These are phyloP conservation scores for Pseudocheirus occidentalis DNA, from an alignment of 2,797 vertebrate species.

Conservation along the genomic window DNA sequence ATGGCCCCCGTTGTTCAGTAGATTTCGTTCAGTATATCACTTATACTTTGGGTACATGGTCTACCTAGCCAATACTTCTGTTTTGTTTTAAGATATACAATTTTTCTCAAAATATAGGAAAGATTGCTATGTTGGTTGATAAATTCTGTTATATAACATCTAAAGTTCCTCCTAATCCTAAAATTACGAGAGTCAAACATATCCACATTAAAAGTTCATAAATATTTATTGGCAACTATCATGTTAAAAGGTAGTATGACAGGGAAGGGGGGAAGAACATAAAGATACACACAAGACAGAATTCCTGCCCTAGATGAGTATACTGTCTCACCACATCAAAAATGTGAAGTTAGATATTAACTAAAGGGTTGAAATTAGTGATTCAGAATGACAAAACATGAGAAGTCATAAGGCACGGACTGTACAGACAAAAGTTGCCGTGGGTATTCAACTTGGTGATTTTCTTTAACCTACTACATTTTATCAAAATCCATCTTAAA, in stretches of 20 bases:
- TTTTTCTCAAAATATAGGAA: background rate
- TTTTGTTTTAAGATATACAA: background rate
- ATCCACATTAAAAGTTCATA: conserved; percentile 4
- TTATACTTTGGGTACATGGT: background rate
- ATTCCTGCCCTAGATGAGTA: background rate
- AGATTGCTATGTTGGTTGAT: background rate
- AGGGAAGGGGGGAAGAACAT: background rate
- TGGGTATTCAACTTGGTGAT: background rate
- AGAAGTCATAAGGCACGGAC: background rate
- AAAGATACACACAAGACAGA: background rate
- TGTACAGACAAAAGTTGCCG: background rate
- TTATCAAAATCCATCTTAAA: conserved; percentile 49
- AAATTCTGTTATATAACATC: background rate
- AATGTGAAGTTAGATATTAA: background rate
- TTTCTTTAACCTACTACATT: background rate
- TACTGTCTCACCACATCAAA: background rate
- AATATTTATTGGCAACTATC: background rate
- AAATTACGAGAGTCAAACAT: conserved; percentile 48
- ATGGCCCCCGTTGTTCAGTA: background rate
- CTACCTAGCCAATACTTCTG: background rate
- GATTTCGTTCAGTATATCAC: background rate
- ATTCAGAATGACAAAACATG: background rate
- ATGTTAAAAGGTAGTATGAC: background rate
- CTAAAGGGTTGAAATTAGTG: background rate
- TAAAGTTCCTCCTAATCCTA: background rate